A percentile compares a stretch with the other conserved stretches of the same genome.
Evolutionary conservation across 2,888 invertebrate species (phyloP).

Genomic region (Ethmia dodecea): DNA sequence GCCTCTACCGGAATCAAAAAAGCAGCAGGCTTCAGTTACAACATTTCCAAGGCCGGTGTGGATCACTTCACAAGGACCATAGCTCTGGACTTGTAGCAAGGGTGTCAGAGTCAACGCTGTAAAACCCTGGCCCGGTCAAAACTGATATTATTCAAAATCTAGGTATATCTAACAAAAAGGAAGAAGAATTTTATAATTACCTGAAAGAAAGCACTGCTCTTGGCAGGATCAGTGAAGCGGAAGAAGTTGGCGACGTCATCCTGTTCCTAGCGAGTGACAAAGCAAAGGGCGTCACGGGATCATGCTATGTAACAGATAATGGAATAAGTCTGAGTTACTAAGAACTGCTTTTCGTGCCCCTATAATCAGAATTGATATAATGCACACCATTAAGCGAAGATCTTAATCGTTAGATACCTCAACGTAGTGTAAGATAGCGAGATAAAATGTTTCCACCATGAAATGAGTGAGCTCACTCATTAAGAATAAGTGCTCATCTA

Average conservation of each 20-base stretch:
- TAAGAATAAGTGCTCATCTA: too few relatives aligned
- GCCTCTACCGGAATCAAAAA: too few relatives aligned
- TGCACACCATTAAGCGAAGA: too few relatives aligned
- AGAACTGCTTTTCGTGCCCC: too few relatives aligned
- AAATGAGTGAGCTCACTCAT: too few relatives aligned
- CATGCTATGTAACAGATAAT: conserved; percentile 13
- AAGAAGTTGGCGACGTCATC: conserved; percentile 17
- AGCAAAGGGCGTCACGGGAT: conserved; percentile 14
- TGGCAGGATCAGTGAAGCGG: conserved; percentile 21
- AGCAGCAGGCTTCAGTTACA: too few relatives aligned
- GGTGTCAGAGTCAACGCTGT: conserved; percentile 51
- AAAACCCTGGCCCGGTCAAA: conserved; percentile 75
- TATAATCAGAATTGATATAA: too few relatives aligned
- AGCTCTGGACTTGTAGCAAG: conserved; percentile 16
- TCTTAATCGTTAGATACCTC: too few relatives aligned
- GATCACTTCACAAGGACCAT: conserved; percentile 16
- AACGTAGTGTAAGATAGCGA: too few relatives aligned
- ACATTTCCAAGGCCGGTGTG: conserved; percentile 17
- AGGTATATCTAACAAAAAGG: conserved; percentile 72
- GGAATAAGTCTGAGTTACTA: too few relatives aligned
- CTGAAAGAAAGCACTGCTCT: conserved; percentile 11
- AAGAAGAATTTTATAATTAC: conserved; percentile 5
- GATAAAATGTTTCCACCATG: too few relatives aligned
- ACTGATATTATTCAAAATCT: conserved; percentile 42
- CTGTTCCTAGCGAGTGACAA: conserved; percentile 17